Evolutionary conservation across 2,888 invertebrate species (phyloP).

Genomic region (Fissipunctia ypsillon): DNA sequence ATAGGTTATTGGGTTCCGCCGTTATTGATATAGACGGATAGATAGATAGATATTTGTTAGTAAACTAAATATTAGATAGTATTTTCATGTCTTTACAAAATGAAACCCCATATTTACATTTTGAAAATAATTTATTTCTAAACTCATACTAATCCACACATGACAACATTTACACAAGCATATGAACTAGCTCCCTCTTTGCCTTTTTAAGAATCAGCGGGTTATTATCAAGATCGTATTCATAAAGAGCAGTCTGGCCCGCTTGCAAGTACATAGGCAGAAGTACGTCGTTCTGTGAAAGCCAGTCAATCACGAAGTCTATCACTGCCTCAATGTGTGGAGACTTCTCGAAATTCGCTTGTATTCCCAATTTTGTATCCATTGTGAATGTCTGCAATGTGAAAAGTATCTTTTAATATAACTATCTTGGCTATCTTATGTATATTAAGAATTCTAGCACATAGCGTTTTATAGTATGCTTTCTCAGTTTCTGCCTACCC

Average conservation of each 20-base stretch:
- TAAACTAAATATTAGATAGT: background rate
- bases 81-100: background rate
- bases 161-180: conserved; percentile 56
- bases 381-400: conserved; percentile 66
- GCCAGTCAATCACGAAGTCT: conserved; percentile 83
- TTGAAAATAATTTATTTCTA: conserved; percentile 23
- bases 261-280: conserved; percentile 83
- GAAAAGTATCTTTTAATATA: background rate
- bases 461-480: background rate
- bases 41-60: too few species aligned
- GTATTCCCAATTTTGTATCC: conserved; percentile 68
- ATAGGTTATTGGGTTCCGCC: too few species aligned
- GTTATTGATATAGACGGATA: too few species aligned
- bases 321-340: conserved; percentile 81
- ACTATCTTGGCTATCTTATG: background rate
- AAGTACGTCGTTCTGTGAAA: conserved; percentile 78
- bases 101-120: background rate
- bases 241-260: conserved; percentile 65
- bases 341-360: conserved; percentile 78
- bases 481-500: background rate
- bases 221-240: conserved; percentile 69
- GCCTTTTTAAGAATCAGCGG: conserved; percentile 71
- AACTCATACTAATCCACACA: background rate
- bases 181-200: conserved; percentile 59
- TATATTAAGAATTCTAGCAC: background rate